These are phyloP conservation scores for Melopsittacus undulatus DNA, from an alignment of 2,797 vertebrate genomes.

Conservation along the genomic window DNA sequence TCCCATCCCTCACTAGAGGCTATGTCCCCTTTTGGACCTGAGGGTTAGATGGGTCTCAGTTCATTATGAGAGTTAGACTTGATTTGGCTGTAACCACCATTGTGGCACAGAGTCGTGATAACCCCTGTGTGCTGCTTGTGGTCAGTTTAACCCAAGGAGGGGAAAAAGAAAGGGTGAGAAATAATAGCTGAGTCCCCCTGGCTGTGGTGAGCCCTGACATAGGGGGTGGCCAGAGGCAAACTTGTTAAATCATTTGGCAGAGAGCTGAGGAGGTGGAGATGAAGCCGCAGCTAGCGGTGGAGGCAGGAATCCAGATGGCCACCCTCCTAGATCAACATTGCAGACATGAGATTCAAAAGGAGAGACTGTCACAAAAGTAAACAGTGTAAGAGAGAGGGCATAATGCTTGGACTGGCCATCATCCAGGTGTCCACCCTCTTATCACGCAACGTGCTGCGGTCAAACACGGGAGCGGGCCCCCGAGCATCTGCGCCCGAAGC, in stretches of 20 bases:
- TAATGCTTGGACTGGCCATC: constrained; percentile 40
- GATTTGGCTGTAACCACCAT: background rate
- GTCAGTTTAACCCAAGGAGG: background rate
- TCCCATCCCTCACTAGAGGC: background rate
- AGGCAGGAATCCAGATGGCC: constrained; percentile 64
- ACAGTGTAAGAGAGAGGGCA: background rate
- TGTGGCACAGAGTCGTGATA: rapidly evolving
- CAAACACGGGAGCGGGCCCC: background rate
- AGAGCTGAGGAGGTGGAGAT: background rate
- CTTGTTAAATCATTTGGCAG: background rate
- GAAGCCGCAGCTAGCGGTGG: background rate
- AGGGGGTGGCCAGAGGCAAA: rapidly evolving
- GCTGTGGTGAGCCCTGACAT: rapidly evolving
- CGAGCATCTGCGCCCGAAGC: background rate
- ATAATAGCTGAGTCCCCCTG: background rate
- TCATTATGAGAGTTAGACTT: background rate
- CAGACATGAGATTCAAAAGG: constrained; percentile 27
- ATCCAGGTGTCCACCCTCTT: constrained; percentile 64
- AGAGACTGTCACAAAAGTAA: constrained; percentile 61
- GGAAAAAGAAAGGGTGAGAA: background rate
- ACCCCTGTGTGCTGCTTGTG: rapidly evolving
- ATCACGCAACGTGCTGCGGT: background rate
- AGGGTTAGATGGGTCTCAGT: background rate
- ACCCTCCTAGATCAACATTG: constrained; percentile 59
- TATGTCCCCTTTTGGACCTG: background rate